phyloP scores from a whole-genome alignment of 64 coral and sea anemone genomes.

The Dendrophyllia cribrosa region DNA sequence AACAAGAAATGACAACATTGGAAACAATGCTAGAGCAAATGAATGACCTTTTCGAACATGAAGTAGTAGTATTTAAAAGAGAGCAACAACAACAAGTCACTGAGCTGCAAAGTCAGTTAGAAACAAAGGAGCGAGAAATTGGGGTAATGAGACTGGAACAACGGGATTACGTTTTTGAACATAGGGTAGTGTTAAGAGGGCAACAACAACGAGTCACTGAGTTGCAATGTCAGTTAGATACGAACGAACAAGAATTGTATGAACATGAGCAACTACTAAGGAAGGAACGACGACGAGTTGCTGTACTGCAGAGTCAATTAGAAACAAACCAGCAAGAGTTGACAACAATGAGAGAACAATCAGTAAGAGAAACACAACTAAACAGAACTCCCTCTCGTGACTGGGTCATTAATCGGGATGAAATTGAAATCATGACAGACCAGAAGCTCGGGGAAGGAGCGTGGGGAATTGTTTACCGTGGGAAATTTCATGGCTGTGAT shows the following conservation, averaged over 20 bases:
- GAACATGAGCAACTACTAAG: too few species aligned
- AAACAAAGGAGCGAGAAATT: neutral
- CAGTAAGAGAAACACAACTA: too few species aligned
- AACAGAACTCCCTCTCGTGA: neutral
- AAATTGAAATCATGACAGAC: neutral
- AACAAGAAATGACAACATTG: too few species aligned
- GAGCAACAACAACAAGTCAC: neutral
- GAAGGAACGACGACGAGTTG: neutral
- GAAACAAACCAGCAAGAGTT: neutral
- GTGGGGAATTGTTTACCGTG: constrained; percentile 36
- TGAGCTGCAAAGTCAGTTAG: neutral
- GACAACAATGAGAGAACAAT: neutral
- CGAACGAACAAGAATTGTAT: neutral
- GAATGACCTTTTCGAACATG: too few species aligned
- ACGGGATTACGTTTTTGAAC: too few species aligned
- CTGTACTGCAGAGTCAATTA: neutral
- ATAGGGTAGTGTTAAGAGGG: neutral
- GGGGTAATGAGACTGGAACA: neutral
- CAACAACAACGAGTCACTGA: neutral
- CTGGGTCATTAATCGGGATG: constrained; percentile 39
- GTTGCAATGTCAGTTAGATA: neutral
- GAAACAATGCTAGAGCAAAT: too few species aligned
- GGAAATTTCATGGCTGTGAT: constrained; percentile 25
- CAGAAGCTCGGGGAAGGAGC: constrained; percentile 24
- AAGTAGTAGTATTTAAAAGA: too few species aligned